Base-by-base conservation (phyloP, 2,113 vertebrate species). In the Ammospiza caudacuta region DNA sequence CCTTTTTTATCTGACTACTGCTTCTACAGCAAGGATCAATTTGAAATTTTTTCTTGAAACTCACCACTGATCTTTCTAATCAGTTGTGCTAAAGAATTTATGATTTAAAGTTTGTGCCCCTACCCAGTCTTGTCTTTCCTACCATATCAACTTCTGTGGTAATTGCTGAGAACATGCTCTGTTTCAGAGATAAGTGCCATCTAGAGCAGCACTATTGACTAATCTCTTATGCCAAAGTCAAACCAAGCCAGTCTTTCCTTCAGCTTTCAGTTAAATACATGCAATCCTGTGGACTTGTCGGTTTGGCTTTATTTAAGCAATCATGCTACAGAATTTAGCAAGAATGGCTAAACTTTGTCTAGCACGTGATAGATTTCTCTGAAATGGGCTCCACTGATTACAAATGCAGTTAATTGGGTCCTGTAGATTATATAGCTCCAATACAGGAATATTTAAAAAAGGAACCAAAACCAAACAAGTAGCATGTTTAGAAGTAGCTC, bases 261-360 rank as follows among this genome's bases (percentile, higher is more conserved):
- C 46, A 85, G 78, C 39, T 85, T 95, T 94, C 92, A 78, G 94
- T 90, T 94, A 79, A 84, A 73, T 79, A 72, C 33, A 29, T 92
- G 92, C 89, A 91, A 85, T 90, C 82, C 52, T 90, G 70, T 37
- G 87, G 95, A 86, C 79, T 92, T 72, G 83, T 64, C 39, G 16
- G 79, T 93, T 94, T 94, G 67, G 11, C 89, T 92, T 95, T 44
- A 52, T 93, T 90, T 44, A 1, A 93, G 89, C 62, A 92, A 64
- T 88, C 18, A 0, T 47, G 79, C 27, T 88, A 63, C 47, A 92
- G 62, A 79, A 79, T 96, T 79, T 93, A 94, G 83, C 93, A 94
- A 88, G 83, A 79, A 61, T 29, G 9, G 49, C 68, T 82, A 37
- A 92, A 74, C 52, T 82, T 75, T 25, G 27, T 15, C 52, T 79